Evolutionary conservation across 2,113 vertebrate genomes (phyloP).

Genomic region (Coregonus clupeaformis): DNA sequence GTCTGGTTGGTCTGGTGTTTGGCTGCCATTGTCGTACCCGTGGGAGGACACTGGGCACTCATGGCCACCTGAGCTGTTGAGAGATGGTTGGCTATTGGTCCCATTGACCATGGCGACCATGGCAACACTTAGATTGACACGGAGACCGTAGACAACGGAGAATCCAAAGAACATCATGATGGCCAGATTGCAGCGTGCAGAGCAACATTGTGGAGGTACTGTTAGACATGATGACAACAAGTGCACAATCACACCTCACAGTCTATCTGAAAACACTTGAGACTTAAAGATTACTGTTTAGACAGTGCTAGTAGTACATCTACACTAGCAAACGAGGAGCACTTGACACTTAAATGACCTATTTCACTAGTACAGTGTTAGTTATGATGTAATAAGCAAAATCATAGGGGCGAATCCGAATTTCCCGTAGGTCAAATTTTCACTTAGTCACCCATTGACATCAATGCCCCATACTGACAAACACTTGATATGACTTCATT

Average conservation of each 20-base stretch:
- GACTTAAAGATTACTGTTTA: no score
- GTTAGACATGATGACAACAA: conserved; percentile 4
- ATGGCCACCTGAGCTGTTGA: conserved; percentile 42
- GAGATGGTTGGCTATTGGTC: conserved; percentile 23
- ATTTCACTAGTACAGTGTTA: no score
- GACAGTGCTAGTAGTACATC: neutral
- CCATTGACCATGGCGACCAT: conserved; percentile 82
- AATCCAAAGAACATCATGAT: conserved; percentile 82
- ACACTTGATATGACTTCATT: no score
- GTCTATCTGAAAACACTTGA: neutral
- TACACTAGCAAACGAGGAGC: neutral
- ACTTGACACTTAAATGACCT: no score
- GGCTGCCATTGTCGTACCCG: conserved; percentile 32
- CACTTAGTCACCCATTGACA: no score
- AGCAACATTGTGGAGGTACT: conserved; percentile 75
- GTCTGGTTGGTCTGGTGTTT: conserved; percentile 40
- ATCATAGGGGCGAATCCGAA: no score
- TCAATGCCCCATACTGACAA: no score
- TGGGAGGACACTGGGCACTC: conserved; percentile 55
- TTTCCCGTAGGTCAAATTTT: no score
- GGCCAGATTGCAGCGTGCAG: conserved; percentile 77
- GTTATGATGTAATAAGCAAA: no score
- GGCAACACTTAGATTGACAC: conserved; percentile 83
- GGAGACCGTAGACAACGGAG: conserved; percentile 77
- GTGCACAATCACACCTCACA: conserved; percentile 1